Conservation (phyloP, 2,888 invertebrate species). For the Andrena hattorfiana region DNA sequence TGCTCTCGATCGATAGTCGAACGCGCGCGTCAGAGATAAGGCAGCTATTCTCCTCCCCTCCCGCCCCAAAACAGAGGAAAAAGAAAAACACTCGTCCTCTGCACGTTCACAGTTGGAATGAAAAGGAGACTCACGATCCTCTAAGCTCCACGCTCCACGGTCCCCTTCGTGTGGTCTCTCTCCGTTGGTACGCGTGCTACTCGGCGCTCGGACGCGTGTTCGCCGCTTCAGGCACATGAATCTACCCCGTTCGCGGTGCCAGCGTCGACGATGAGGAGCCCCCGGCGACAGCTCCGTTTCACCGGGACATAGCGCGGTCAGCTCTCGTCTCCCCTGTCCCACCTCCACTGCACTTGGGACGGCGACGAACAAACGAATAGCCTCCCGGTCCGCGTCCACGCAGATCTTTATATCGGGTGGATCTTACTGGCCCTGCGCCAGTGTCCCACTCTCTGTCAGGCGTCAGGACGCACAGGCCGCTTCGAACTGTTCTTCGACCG, state of each 20-base stretch:
- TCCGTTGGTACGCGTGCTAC: slow-evolving; percentile 38
- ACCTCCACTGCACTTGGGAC: slow-evolving; percentile 77
- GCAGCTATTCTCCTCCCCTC: background rate
- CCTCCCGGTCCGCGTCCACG: slow-evolving; percentile 61
- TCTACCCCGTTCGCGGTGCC: slow-evolving; percentile 21
- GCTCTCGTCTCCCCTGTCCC: slow-evolving; percentile 22
- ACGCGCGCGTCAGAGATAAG: slow-evolving; percentile 15
- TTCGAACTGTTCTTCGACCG: slow-evolving; percentile 15
- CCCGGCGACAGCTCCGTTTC: slow-evolving; percentile 9
- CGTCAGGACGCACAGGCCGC: slow-evolving; percentile 33
- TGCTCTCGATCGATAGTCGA: background rate
- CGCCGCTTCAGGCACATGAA: slow-evolving; percentile 25
- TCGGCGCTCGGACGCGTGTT: slow-evolving; percentile 19
- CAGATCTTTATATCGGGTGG: slow-evolving; percentile 70
- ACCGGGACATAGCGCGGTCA: slow-evolving; percentile 28
- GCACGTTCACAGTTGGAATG: slow-evolving; percentile 19
- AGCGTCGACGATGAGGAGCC: background rate
- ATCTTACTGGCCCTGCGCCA: slow-evolving; percentile 74
- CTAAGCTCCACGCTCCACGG: slow-evolving; percentile 20
- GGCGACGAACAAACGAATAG: slow-evolving; percentile 74
- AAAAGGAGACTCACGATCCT: slow-evolving; percentile 58
- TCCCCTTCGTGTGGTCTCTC: slow-evolving; percentile 18
- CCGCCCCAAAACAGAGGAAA: too few species aligned
- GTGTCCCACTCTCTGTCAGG: slow-evolving; percentile 61
- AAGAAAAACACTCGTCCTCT: background rate